Evolutionary conservation across 2,888 invertebrate species (phyloP).

Genomic region (Chymomyza caudatula): DNA sequence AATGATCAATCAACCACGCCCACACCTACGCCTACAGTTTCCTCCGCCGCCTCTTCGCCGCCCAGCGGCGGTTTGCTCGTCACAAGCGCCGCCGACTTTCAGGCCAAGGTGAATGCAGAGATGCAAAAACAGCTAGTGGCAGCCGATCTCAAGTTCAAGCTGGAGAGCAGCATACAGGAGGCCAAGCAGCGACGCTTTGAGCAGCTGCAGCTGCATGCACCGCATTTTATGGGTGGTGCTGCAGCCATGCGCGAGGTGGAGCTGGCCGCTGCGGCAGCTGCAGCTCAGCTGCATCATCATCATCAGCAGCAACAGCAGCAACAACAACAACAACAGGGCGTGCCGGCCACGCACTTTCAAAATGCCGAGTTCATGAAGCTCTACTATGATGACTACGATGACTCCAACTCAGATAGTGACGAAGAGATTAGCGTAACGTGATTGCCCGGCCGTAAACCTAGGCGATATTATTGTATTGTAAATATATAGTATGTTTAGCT

Average conservation of each 20-base stretch:
- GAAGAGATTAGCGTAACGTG: slow-evolving; percentile 94
- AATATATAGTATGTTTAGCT: slow-evolving; percentile 38
- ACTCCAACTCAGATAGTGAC: slow-evolving; percentile 84
- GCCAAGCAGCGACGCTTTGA: slow-evolving; percentile 69
- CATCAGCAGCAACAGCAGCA: slow-evolving; percentile 68
- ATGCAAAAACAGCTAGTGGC: slow-evolving; percentile 77
- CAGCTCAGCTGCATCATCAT: slow-evolving; percentile 71
- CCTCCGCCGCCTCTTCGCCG: slow-evolving; percentile 68
- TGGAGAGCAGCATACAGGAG: slow-evolving; percentile 73
- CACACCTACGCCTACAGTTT: slow-evolving; percentile 48
- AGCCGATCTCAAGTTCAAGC: slow-evolving; percentile 75
- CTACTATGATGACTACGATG: slow-evolving; percentile 78
- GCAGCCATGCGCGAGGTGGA: slow-evolving; percentile 61
- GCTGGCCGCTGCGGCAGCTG: slow-evolving; percentile 56
- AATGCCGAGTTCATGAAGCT: slow-evolving; percentile 76
- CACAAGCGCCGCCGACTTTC: slow-evolving; percentile 65
- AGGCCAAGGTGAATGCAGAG: slow-evolving; percentile 76
- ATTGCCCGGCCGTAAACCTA: slow-evolving; percentile 76
- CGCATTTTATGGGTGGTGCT: slow-evolving; percentile 46
- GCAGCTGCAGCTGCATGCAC: slow-evolving; percentile 62
- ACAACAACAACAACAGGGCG: slow-evolving; percentile 52
- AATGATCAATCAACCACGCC: slow-evolving; percentile 66
- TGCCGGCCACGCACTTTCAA: slow-evolving; percentile 55
- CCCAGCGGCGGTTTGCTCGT: slow-evolving; percentile 40
- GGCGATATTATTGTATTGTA: slow-evolving; percentile 36